These are phyloP conservation scores for Helicoverpa armigera DNA, from an alignment of 1,140 invertebrate genomes.

Conservation along the genomic window DNA sequence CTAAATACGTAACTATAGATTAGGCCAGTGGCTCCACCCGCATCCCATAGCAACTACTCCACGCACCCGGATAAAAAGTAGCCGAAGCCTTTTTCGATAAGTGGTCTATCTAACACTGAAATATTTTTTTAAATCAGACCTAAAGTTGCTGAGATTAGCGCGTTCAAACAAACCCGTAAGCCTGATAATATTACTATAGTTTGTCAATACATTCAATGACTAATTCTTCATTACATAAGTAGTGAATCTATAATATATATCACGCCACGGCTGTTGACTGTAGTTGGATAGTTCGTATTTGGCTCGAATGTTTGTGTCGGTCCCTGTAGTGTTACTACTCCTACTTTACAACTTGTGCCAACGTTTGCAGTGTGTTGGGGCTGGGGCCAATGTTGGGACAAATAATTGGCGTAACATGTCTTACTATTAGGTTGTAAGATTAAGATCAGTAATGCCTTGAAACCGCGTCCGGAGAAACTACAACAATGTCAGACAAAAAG, in stretches of 20 bases:
- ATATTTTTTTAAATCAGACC: no score
- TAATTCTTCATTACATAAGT: neutral
- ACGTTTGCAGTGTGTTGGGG: slow-evolving; percentile 17
- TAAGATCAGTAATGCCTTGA: neutral
- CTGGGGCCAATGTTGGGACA: slow-evolving; percentile 11
- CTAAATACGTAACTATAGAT: no score
- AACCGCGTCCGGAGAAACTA: no score
- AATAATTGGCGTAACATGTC: neutral
- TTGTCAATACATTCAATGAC: neutral
- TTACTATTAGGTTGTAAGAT: neutral
- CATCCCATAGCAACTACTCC: no score
- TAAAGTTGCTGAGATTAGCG: no score
- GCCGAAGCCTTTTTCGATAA: no score
- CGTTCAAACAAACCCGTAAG: no score
- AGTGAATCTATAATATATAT: slow-evolving; percentile 35
- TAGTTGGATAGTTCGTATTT: slow-evolving; percentile 38
- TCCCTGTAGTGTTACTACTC: slow-evolving; percentile 36
- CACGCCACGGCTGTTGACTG: neutral
- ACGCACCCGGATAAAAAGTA: no score
- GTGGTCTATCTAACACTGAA: no score
- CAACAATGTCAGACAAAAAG: no score
- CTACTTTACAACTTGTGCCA: slow-evolving; percentile 35
- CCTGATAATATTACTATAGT: no score
- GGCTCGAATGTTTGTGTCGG: slow-evolving; percentile 26
- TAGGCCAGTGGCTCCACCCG: no score